Evolutionary conservation across 2,888 invertebrate species (phyloP).

Genomic region (Rhaphigaster nebulosa): DNA sequence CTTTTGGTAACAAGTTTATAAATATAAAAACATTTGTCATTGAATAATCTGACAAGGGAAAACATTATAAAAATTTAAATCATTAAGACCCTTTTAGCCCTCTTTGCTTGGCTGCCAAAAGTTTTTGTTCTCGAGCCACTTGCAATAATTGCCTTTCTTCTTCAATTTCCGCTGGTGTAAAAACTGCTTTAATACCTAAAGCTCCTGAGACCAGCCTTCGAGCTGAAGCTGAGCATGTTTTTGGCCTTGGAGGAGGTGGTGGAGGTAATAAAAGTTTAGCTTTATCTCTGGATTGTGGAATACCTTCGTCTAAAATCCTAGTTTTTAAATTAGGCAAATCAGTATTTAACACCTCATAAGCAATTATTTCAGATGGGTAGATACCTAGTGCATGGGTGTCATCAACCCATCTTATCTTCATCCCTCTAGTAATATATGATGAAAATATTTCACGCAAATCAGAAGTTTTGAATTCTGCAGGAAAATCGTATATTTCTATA

Average conservation of each 20-base stretch:
- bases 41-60: not conserved
- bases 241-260: slow-evolving; percentile 80
- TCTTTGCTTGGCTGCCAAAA: slow-evolving; percentile 72
- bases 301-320: slow-evolving; percentile 83
- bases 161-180: slow-evolving; percentile 83
- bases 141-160: slow-evolving; percentile 83
- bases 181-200: slow-evolving; percentile 81
- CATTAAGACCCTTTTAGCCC: slow-evolving; percentile 58
- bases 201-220: slow-evolving; percentile 87
- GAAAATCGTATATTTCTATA: slow-evolving; percentile 89
- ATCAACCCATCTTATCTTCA: slow-evolving; percentile 93
- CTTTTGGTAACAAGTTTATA: not conserved
- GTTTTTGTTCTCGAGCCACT: slow-evolving; percentile 81
- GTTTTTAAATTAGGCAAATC: slow-evolving; percentile 82
- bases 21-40: slow-evolving; percentile 7
- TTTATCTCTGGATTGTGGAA: slow-evolving; percentile 81
- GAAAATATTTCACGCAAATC: slow-evolving; percentile 85
- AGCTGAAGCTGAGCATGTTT: slow-evolving; percentile 88
- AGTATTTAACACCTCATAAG: slow-evolving; percentile 82
- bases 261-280: slow-evolving; percentile 81
- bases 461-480: slow-evolving; percentile 84
- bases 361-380: slow-evolving; percentile 84
- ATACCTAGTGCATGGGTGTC: slow-evolving; percentile 91
- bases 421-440: slow-evolving; percentile 79
- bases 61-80: not conserved